Evolutionary conservation across 2,888 invertebrate species (phyloP).

Genomic region (Heterodera filipjevi): DNA sequence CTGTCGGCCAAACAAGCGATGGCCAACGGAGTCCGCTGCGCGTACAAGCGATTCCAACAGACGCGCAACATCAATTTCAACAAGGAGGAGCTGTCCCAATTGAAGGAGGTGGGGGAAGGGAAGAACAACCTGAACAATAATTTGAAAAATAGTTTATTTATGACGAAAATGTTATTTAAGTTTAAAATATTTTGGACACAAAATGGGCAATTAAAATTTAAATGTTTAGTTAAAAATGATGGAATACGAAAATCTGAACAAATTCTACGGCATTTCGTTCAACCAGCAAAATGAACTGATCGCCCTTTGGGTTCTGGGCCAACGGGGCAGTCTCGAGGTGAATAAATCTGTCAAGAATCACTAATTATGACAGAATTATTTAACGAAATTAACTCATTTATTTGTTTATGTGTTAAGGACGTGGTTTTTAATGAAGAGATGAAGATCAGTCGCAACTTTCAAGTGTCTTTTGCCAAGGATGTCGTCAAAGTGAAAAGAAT

Average conservation of each 20-base stretch:
- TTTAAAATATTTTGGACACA: too few species aligned
- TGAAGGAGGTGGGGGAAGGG: conserved; percentile 52
- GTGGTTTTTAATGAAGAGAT: conserved; percentile 64
- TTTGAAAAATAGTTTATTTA: neutral
- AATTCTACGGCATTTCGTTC: conserved; percentile 64
- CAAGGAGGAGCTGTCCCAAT: conserved; percentile 51
- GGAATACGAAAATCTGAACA: conserved; percentile 63
- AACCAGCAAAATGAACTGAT: conserved; percentile 64
- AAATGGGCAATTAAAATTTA: too few species aligned
- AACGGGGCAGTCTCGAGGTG: conserved; percentile 59
- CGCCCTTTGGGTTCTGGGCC: conserved; percentile 61
- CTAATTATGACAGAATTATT: too few species aligned
- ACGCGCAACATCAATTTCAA: conserved; percentile 58
- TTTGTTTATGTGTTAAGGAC: conserved; percentile 44
- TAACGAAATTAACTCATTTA: too few species aligned
- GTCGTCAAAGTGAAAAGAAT: conserved; percentile 53
- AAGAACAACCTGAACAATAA: neutral
- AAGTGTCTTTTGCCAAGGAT: conserved; percentile 64
- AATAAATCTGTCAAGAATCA: neutral
- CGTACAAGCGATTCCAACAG: conserved; percentile 60
- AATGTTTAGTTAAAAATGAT: conserved; percentile 35
- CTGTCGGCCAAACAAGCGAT: conserved; percentile 61
- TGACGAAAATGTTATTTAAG: too few species aligned
- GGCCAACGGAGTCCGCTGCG: conserved; percentile 59
- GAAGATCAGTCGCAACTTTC: conserved; percentile 63